Conservation (phyloP, 2,888 invertebrate species). For the Ischnura elegans region DNA sequence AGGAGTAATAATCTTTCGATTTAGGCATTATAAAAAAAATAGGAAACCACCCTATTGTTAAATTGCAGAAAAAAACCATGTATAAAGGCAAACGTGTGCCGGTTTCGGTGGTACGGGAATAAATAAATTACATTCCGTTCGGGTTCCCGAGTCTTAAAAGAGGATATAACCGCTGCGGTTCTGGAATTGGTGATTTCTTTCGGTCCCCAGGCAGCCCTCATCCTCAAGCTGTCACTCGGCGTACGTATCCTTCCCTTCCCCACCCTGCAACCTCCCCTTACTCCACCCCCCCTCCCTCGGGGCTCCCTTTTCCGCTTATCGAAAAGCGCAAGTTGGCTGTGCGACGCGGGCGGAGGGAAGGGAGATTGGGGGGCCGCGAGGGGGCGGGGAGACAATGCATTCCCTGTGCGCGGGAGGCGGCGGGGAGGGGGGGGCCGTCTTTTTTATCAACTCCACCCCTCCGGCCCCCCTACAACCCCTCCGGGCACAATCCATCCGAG, state of each 20-base stretch:
- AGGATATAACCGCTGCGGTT: no score
- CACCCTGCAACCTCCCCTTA: neutral
- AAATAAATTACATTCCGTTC: no score
- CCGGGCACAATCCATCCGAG: neutral
- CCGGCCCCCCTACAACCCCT: neutral
- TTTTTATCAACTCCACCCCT: neutral
- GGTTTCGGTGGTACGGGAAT: no score
- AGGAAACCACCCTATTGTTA: no score
- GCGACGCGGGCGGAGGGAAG: neutral
- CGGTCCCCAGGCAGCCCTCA: no score
- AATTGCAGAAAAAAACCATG: no score
- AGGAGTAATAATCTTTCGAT: no score
- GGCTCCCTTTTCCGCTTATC: neutral
- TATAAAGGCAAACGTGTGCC: no score
- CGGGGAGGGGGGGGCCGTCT: neutral
- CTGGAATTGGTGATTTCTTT: no score
- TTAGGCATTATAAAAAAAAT: no score
- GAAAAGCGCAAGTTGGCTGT: constrained; percentile 12
- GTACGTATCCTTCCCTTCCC: neutral
- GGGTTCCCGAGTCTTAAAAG: no score
- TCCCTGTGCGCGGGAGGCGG: constrained; percentile 5
- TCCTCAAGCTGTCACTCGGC: neutral
- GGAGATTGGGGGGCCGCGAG: neutral
- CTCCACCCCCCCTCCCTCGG: neutral
- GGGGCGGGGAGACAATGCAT: neutral